phyloP scores from a whole-genome alignment of 2,797 vertebrate species.

The Pangasius sanitwongsei region DNA sequence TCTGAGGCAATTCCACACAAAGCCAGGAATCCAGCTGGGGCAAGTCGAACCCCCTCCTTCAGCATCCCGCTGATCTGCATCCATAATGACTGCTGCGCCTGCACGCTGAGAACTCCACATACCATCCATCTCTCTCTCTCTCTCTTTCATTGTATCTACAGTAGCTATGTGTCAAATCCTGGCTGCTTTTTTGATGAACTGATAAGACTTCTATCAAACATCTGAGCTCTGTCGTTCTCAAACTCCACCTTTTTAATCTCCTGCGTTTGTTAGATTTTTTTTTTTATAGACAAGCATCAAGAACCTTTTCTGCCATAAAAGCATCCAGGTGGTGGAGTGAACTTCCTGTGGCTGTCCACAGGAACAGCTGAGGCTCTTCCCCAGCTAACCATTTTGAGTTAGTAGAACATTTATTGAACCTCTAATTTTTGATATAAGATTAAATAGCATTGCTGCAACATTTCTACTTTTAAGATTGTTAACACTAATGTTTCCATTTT shows the following conservation, averaged over 20 bases:
- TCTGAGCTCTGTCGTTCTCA: slow-evolving; percentile 4
- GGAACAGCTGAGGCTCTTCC: background rate
- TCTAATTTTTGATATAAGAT: background rate
- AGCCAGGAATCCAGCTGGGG: slow-evolving; percentile 54
- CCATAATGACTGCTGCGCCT: slow-evolving; percentile 28
- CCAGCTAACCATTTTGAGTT: background rate
- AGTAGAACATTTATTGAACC: background rate
- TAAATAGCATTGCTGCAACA: background rate
- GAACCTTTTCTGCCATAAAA: background rate
- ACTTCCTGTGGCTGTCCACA: background rate
- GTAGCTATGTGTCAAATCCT: slow-evolving; percentile 9
- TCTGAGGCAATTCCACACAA: slow-evolving; percentile 47
- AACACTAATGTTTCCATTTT: slow-evolving; percentile 5
- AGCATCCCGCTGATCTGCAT: slow-evolving; percentile 52
- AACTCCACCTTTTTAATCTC: slow-evolving; percentile 18
- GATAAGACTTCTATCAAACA: slow-evolving; percentile 19
- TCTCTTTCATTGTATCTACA: background rate
- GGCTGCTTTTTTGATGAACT: background rate
- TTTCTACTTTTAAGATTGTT: background rate
- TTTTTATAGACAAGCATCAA: background rate
- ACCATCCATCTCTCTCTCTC: slow-evolving; percentile 6
- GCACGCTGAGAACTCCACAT: slow-evolving; percentile 13
- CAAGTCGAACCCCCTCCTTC: slow-evolving; percentile 47
- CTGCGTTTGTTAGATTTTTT: background rate
- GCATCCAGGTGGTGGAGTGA: background rate